phyloP scores from a whole-genome alignment of 1,140 invertebrate genomes.

The Melanaphis sacchari region DNA sequence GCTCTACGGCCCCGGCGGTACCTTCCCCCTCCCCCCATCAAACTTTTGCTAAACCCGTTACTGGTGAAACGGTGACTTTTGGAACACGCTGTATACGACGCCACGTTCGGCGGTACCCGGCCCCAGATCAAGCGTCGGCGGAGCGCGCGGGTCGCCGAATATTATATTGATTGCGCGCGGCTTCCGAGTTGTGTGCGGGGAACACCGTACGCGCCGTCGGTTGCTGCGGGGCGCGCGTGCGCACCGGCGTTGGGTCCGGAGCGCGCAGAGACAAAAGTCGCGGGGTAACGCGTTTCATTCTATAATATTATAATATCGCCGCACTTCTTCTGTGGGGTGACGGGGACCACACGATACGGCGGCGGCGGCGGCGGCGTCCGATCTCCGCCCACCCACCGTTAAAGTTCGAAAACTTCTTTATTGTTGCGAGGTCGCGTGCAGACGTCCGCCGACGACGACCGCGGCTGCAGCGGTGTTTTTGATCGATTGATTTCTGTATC shows the following conservation, averaged over 20 bases:
- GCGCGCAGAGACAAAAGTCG: neutral
- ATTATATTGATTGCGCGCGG: neutral
- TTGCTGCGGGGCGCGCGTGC: neutral
- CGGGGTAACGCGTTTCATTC: neutral
- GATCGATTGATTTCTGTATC: slow-evolving; percentile 14
- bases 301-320: neutral
- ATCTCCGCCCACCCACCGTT: neutral
- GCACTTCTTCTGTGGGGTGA: neutral
- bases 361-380: neutral
- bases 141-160: too few species aligned
- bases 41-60: too few species aligned
- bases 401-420: neutral
- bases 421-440: neutral
- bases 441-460: neutral
- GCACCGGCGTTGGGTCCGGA: neutral
- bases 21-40: too few species aligned
- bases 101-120: neutral
- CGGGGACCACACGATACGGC: neutral
- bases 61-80: neutral
- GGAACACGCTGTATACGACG: neutral
- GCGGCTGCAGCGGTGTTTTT: neutral
- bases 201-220: neutral
- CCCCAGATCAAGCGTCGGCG: neutral
- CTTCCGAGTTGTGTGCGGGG: neutral
- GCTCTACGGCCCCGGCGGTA: too few species aligned